Base-by-base conservation (phyloP, 2,888 invertebrate genomes). In the Dryobotodes eremita region DNA sequence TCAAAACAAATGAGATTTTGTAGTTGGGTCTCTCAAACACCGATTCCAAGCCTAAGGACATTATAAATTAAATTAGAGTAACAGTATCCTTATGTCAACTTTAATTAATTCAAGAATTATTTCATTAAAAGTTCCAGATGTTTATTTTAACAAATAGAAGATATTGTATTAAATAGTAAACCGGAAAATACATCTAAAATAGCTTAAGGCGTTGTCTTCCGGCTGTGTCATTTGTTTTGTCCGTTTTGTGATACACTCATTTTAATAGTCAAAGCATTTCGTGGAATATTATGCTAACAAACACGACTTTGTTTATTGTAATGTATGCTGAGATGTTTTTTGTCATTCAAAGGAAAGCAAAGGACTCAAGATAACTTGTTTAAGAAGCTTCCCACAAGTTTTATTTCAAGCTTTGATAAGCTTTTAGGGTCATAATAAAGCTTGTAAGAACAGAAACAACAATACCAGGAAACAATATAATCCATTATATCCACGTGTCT, bases 21-120 rank as follows among this genome's bases (percentile, higher is more conserved):
- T 84, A 84, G 71, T 82, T 81, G 0, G 77, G 82, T 26, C 75
- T 70, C 57, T 83, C 82, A 13, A 77, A 82, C 71, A 75, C 79
- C 2, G 79, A 78, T 71, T 83, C 79, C 11, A 88, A 57, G 4
- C 80, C 78, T 84, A 66, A 7, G 61, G 64, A 42, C 2, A 70
- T 69, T 17, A 3, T 42, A 42, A 36, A 46, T 57, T 46, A n/a
- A 61, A 17, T 65, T 48, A 23, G 2, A n/a, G 6, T 20, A 17
- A 5, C n/a, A 10, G 3, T 46, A 42, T n/a, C 7, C 50, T 55
- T 11, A 23, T 17, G 42, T n/a, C 5, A 64, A 71, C 11, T 65
- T 57, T 11, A 7, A 55, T 15, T 64, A 20, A 48, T 55, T 48
- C 26, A 2, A 42, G 26, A 15, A 26, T 48, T 3, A 26, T 53